phyloP scores from a whole-genome alignment of 2,113 vertebrate species.

The Nothocercus julius region DNA sequence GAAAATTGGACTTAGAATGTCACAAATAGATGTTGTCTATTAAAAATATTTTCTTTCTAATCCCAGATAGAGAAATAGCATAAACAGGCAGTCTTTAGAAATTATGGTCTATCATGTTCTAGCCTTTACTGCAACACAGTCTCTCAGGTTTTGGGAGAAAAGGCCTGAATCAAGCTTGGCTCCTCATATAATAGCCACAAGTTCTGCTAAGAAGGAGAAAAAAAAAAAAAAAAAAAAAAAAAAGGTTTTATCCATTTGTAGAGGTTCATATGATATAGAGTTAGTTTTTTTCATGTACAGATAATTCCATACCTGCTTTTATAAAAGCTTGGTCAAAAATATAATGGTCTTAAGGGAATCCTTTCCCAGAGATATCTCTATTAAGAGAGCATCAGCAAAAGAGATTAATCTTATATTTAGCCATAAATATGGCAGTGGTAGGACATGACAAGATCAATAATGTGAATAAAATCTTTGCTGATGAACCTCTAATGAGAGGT shows the following conservation, averaged over 20 bases:
- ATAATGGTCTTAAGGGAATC: neutral
- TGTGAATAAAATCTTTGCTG: neutral
- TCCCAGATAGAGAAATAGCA: neutral
- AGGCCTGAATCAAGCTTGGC: neutral
- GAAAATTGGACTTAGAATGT: neutral
- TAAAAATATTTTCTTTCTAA: neutral
- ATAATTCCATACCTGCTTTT: neutral
- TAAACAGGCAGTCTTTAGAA: neutral
- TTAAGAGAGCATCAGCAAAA: neutral
- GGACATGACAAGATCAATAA: neutral
- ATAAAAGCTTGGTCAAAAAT: neutral
- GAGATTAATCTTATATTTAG: neutral
- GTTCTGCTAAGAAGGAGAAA: neutral
- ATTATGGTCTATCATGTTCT: accelerated
- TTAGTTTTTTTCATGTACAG: neutral
- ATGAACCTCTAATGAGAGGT: accelerated
- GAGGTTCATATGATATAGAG: neutral
- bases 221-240: neutral
- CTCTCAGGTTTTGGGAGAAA: neutral
- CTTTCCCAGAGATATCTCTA: neutral
- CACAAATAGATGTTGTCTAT: neutral
- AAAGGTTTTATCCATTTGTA: neutral
- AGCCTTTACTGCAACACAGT: neutral
- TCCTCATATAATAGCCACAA: neutral
- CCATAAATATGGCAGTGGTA: neutral